These are phyloP conservation scores for Semicossyphus pulcher DNA, from an alignment of 2,113 vertebrate species.

Conservation along the genomic window DNA sequence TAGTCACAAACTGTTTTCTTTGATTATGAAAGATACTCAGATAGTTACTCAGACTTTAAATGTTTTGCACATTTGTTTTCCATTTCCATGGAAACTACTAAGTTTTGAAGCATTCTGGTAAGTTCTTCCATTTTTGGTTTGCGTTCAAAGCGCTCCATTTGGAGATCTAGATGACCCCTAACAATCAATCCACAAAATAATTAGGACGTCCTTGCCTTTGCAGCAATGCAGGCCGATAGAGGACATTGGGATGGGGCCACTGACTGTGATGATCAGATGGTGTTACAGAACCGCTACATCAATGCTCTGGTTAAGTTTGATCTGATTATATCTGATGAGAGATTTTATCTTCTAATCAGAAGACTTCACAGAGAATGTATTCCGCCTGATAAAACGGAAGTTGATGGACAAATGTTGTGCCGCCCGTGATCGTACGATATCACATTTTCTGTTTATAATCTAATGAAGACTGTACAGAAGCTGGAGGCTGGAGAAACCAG, in stretches of 20 bases:
- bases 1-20: too few relatives aligned
- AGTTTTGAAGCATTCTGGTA: too few relatives aligned
- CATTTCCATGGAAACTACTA: too few relatives aligned
- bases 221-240: neutral
- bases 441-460: conserved; percentile 6
- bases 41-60: too few relatives aligned
- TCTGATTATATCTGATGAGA: neutral
- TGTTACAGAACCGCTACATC: neutral
- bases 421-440: neutral
- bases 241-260: neutral
- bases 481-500: neutral
- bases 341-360: conserved; percentile 1
- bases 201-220: too few relatives aligned
- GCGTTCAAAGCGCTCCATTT: neutral
- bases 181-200: too few relatives aligned
- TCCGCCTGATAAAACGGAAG: neutral
- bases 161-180: neutral
- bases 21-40: too few relatives aligned
- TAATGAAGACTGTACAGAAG: too few relatives aligned
- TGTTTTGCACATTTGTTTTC: too few relatives aligned
- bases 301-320: neutral
- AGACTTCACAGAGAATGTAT: conserved; percentile 1
- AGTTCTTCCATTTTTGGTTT: too few relatives aligned
- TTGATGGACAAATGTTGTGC: neutral
- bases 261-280: neutral